A percentile compares a stretch with the other conserved stretches of the same genome.
Conservation (phyloP, 2,888 invertebrate species). For the Netelia fuscicornis region DNA sequence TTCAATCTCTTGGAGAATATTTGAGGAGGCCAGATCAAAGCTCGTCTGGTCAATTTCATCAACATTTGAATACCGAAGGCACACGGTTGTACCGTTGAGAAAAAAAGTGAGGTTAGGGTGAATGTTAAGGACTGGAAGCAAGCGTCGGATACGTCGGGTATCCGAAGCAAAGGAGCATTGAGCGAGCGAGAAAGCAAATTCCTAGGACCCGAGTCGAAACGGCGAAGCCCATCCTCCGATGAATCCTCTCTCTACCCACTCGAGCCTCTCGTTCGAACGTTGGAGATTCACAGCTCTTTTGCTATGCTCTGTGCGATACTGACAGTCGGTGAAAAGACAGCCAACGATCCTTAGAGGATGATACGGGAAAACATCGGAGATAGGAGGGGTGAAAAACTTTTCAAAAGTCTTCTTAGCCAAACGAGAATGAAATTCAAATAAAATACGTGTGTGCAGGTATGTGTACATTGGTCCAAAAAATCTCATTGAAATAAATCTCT, state of each 20-base stretch:
- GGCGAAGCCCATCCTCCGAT: conserved; percentile 37
- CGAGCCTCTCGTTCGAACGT: conserved; percentile 57
- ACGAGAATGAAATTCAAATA: conserved; percentile 11
- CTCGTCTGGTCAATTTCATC: conserved; percentile 85
- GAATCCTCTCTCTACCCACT: conserved; percentile 28
- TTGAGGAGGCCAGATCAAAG: conserved; percentile 84
- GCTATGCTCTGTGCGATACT: conserved; percentile 44
- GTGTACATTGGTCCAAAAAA: neutral
- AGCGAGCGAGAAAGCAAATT: conserved; percentile 62
- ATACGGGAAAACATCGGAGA: conserved; percentile 35
- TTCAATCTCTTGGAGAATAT: conserved; percentile 84
- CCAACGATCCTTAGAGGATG: conserved; percentile 54
- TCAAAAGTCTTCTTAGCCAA: conserved; percentile 43
- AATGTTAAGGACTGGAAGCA: conserved; percentile 52
- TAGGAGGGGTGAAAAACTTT: conserved; percentile 46
- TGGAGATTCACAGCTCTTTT: conserved; percentile 65
- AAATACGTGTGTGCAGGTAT: no score
- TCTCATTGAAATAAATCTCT: neutral
- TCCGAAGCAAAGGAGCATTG: conserved; percentile 52
- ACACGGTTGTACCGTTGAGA: conserved; percentile 27
- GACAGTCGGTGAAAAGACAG: conserved; percentile 58
- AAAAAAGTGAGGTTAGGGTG: conserved; percentile 52
- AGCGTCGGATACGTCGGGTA: conserved; percentile 40
- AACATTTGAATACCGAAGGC: conserved; percentile 83
- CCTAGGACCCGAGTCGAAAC: conserved; percentile 60